Evolutionary conservation across 2,113 vertebrate genomes (phyloP).

Genomic region (Crotophaga sulcirostris): DNA sequence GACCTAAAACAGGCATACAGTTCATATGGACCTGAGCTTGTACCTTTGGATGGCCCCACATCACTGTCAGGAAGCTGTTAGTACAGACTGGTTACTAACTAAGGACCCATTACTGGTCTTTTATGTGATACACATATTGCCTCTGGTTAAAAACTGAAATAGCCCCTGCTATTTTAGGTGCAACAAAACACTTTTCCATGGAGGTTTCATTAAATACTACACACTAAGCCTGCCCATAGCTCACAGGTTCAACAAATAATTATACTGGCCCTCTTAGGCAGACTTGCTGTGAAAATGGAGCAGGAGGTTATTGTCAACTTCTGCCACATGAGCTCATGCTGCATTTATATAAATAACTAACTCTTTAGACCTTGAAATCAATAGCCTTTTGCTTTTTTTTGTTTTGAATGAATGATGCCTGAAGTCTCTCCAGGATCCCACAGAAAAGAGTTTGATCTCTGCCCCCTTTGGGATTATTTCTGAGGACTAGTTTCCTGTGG

Average conservation of each 20-base stretch:
- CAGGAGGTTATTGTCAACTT: neutral
- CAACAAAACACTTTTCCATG: neutral
- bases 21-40: neutral
- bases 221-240: neutral
- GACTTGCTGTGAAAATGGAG: neutral
- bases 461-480: neutral
- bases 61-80: neutral
- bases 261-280: neutral
- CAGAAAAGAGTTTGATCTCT: neutral
- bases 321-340: neutral
- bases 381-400: neutral
- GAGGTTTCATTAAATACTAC: neutral
- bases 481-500: neutral
- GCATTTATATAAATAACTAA: neutral
- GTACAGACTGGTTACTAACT: neutral
- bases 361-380: neutral
- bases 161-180: neutral
- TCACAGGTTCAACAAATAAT: neutral
- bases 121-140: accelerated
- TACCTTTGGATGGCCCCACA: neutral
- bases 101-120: neutral
- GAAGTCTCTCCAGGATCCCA: neutral
- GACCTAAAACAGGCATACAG: neutral
- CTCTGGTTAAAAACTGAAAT: neutral
- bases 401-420: neutral